Conservation (phyloP, 2,888 invertebrate species). For the Eristalis tenax region DNA sequence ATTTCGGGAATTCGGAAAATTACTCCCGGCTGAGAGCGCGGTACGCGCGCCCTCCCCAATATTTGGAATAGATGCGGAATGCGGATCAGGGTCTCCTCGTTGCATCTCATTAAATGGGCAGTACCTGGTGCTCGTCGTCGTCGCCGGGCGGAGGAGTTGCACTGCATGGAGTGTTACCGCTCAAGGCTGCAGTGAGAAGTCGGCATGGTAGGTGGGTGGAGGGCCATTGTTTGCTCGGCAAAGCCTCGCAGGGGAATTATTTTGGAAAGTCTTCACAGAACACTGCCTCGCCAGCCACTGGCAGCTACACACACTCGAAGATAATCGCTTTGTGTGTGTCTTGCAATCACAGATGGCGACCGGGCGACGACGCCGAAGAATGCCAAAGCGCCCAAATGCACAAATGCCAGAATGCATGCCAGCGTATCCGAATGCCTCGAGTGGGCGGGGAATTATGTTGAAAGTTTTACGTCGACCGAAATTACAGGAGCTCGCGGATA, state of each 20-base stretch:
- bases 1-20: slow-evolving; percentile 70
- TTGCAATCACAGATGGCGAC: slow-evolving; percentile 55
- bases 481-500: slow-evolving; percentile 71
- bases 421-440: slow-evolving; percentile 47
- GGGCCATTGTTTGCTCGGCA: slow-evolving; percentile 66
- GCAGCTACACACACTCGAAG: slow-evolving; percentile 6
- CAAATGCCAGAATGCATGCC: neutral
- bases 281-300: neutral
- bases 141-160: slow-evolving; percentile 1
- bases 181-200: slow-evolving; percentile 42
- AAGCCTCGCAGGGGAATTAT: slow-evolving; percentile 43
- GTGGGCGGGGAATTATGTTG: slow-evolving; percentile 69
- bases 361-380: slow-evolving; percentile 1
- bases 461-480: slow-evolving; percentile 69
- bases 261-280: slow-evolving; percentile 31
- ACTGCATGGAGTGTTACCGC: slow-evolving; percentile 54
- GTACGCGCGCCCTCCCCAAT: slow-evolving; percentile 50
- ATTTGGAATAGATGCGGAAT: slow-evolving; percentile 68
- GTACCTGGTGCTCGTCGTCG: neutral
- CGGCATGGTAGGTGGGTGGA: neutral
- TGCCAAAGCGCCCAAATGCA: neutral
- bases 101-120: slow-evolving; percentile 68
- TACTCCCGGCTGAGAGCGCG: slow-evolving; percentile 56
- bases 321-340: slow-evolving; percentile 40
- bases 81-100: slow-evolving; percentile 19